phyloP scores from a whole-genome alignment of 2,113 vertebrate genomes.

The Grantiella picta region DNA sequence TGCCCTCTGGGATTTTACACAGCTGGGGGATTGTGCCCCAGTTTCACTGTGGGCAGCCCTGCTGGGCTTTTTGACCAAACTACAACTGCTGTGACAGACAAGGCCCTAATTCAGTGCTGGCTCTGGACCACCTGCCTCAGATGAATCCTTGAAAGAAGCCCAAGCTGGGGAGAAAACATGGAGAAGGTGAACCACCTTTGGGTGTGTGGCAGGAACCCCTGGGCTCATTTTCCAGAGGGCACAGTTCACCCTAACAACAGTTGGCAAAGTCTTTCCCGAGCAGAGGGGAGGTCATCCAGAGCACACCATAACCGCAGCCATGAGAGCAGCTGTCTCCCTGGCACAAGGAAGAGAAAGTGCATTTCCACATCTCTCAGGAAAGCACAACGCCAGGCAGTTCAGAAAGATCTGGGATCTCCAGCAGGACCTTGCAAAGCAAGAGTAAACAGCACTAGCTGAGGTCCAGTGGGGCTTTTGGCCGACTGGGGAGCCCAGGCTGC shows the following conservation, averaged over 20 bases:
- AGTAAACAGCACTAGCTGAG: background rate
- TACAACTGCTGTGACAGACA: accelerated
- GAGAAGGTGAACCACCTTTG: background rate
- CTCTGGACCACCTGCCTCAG: background rate
- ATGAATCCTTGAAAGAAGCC: background rate
- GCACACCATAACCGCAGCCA: too few relatives aligned
- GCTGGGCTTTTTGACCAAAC: background rate
- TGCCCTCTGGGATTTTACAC: background rate
- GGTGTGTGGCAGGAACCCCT: background rate
- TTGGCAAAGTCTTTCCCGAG: background rate
- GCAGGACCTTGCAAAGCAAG: background rate
- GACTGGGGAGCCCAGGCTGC: background rate
- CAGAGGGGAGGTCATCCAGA: background rate
- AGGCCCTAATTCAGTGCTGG: background rate
- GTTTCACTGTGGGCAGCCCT: background rate
- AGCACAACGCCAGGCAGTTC: background rate
- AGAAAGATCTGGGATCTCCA: background rate
- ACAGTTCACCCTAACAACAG: background rate
- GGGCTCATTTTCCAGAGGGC: background rate
- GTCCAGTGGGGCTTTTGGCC: accelerated
- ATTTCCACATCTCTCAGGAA: background rate
- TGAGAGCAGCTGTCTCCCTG: background rate
- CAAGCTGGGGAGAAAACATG: background rate
- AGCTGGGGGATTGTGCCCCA: background rate
- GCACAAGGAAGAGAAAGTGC: background rate